These are phyloP conservation scores for Lycorma delicatula DNA, from an alignment of 1,140 invertebrate genomes.

Conservation along the genomic window DNA sequence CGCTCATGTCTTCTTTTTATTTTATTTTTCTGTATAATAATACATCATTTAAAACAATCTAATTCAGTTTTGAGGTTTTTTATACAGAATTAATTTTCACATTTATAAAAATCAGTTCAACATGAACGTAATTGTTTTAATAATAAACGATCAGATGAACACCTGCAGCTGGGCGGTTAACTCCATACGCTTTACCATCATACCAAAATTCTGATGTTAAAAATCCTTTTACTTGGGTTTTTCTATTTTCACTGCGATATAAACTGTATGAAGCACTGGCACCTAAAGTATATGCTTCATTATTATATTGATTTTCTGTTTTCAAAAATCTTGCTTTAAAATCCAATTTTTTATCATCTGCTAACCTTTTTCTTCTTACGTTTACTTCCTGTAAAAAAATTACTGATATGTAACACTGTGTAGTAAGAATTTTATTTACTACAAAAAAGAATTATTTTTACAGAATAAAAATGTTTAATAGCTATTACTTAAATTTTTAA, in stretches of 20 bases:
- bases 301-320: constrained; percentile 4
- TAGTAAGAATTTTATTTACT: too few relatives aligned
- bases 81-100: neutral
- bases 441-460: too few relatives aligned
- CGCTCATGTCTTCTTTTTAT: too few relatives aligned
- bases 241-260: neutral
- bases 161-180: constrained; percentile 2
- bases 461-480: too few relatives aligned
- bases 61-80: too few relatives aligned
- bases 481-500: too few relatives aligned
- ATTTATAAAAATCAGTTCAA: neutral
- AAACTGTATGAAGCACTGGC: constrained; percentile 8
- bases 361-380: constrained; percentile 1
- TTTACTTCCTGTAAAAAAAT: neutral
- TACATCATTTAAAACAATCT: too few relatives aligned
- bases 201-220: constrained; percentile 3
- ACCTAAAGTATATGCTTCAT: neutral
- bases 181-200: neutral
- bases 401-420: too few relatives aligned
- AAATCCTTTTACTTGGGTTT: constrained; percentile 4
- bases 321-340: too few relatives aligned
- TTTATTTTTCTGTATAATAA: too few relatives aligned
- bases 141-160: constrained; percentile 12
- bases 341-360: constrained; percentile 7
- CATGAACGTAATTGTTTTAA: neutral